Evolutionary conservation across 2,113 vertebrate genomes (phyloP).

Genomic region (Acanthisitta chloris): DNA sequence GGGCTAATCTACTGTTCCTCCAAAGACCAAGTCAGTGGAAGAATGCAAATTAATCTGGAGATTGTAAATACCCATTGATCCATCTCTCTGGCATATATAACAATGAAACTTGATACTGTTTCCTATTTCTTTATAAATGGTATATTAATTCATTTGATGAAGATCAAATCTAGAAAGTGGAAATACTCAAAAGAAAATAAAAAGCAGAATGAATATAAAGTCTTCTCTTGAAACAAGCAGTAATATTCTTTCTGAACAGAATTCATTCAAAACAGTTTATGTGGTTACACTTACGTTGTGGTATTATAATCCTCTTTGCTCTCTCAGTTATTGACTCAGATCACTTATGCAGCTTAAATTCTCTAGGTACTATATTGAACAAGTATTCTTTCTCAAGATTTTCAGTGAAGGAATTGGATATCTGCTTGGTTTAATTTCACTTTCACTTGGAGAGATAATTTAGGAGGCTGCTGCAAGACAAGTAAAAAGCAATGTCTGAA

Average conservation of each 20-base stretch:
- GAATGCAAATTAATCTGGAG: slow-evolving; percentile 25
- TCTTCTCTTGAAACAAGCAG: background rate
- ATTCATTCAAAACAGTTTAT: background rate
- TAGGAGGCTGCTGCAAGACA: background rate
- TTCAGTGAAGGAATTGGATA: background rate
- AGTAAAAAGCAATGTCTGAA: background rate
- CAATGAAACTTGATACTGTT: background rate
- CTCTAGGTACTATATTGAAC: background rate
- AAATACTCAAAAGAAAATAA: background rate
- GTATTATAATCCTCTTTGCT: background rate
- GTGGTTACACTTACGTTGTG: accelerated
- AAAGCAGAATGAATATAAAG: background rate
- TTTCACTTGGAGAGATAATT: background rate
- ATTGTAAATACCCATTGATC: background rate
- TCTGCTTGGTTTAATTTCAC: background rate
- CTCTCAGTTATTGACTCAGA: background rate
- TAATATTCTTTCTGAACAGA: background rate
- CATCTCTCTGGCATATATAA: background rate
- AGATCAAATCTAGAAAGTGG: background rate
- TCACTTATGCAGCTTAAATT: background rate
- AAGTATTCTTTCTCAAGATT: background rate
- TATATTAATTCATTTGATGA: background rate
- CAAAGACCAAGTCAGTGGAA: background rate
- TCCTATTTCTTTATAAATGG: background rate
- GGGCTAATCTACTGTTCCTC: slow-evolving; percentile 23